These are phyloP conservation scores for Alca torda DNA, from an alignment of 2,797 vertebrate species.

Conservation along the genomic window DNA sequence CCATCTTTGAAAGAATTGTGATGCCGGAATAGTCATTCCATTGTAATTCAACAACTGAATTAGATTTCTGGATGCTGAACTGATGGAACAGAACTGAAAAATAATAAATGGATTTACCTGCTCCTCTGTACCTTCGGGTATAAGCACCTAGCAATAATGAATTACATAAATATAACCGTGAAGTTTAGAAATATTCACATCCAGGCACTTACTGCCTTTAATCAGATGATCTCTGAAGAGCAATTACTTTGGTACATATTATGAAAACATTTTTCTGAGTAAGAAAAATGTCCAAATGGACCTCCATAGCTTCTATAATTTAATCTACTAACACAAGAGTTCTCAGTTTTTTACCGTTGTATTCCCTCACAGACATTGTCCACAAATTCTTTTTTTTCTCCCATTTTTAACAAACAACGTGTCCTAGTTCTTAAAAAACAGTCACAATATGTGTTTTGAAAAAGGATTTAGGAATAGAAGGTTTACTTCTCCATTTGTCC, in stretches of 20 bases:
- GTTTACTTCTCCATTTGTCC: neutral
- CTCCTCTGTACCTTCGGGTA: neutral
- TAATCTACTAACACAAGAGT: neutral
- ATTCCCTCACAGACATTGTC: neutral
- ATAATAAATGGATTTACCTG: conserved; percentile 33
- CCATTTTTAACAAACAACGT: neutral
- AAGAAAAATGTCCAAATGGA: neutral
- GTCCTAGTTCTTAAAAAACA: neutral
- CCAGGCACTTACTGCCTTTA: neutral
- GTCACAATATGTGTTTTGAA: neutral
- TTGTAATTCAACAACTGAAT: conserved; percentile 32
- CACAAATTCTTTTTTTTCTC: neutral
- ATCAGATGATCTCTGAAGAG: neutral
- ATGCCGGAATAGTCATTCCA: neutral
- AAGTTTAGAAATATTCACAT: neutral
- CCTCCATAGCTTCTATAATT: neutral
- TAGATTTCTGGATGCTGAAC: conserved; percentile 37
- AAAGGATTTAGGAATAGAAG: neutral
- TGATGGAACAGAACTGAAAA: conserved; percentile 27
- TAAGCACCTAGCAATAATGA: neutral
- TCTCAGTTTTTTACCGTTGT: neutral
- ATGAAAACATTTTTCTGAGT: neutral
- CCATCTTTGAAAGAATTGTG: conserved; percentile 22
- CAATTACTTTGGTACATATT: neutral
- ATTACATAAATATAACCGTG: neutral